Percentiles rank a stretch among this genome's conserved stretches.
phyloP scores from a whole-genome alignment of 2,797 vertebrate species.

The Enteromius afrohamiltoni region DNA sequence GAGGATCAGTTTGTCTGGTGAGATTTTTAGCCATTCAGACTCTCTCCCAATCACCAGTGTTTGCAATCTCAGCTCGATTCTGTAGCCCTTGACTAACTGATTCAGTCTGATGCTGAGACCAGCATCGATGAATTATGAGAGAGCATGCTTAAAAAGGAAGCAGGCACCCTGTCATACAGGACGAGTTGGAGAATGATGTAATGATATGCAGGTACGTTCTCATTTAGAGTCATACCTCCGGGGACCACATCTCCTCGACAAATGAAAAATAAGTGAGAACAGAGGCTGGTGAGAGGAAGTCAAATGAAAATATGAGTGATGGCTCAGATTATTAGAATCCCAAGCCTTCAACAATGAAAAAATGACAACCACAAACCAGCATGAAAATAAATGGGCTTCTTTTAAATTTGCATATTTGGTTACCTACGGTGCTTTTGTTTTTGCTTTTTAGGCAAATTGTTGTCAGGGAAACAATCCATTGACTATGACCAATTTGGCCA shows the following conservation, averaged over 20 bases:
- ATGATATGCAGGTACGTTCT: constrained; percentile 69
- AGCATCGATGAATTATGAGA: constrained; percentile 65
- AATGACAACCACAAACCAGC: constrained; percentile 31
- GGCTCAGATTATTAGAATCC: constrained; percentile 44
- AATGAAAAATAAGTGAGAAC: constrained; percentile 66
- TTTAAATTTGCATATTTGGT: constrained; percentile 26
- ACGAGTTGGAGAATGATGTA: constrained; percentile 61
- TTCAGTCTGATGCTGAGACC: constrained; percentile 61
- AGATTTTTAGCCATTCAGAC: constrained; percentile 10
- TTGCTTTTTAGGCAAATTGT: constrained; percentile 20
- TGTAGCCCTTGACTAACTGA: constrained; percentile 29
- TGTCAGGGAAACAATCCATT: constrained; percentile 23
- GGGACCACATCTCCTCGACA: constrained; percentile 61
- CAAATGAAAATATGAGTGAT: constrained; percentile 56
- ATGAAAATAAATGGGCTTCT: constrained; percentile 18
- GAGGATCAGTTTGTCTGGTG: not conserved
- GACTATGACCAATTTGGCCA: constrained; percentile 7
- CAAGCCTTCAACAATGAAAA: constrained; percentile 35
- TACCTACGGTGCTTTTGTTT: not conserved
- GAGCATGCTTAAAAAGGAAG: constrained; percentile 53
- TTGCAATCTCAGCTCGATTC: constrained; percentile 27
- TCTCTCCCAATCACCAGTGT: constrained; percentile 7
- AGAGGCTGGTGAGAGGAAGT: constrained; percentile 66
- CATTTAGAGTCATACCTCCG: constrained; percentile 61
- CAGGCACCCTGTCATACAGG: constrained; percentile 68